Evolutionary conservation across 2,888 invertebrate species (phyloP), one percentile per base, ranked within the genome.

Genomic region (Spisula subtruncata): DNA sequence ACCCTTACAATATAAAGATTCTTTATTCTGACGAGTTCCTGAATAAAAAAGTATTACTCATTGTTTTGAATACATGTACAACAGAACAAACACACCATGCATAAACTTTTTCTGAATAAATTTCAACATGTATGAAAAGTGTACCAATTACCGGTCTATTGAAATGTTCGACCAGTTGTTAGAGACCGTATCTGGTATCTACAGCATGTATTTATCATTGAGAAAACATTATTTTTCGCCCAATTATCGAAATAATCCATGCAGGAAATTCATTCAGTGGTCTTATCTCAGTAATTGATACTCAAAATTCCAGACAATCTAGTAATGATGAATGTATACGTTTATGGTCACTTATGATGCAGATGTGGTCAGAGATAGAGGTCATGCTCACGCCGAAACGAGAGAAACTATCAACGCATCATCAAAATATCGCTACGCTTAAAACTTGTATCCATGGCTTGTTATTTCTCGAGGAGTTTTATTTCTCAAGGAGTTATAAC

Each of bases 201-300:
- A 46, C 79, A 18, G 0, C n/a, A n/a, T 51, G 20, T 32, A 35
- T 32, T 56, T 79, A 29, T 8, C 79, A 46, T 85, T 51, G 18
- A 79, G 25, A 35, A 54, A 79, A 48, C 79, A 85, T 85, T 85
- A 54, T 41, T 85, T 85, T 80, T 80, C 80, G 79, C 80, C 85
- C 56, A 85, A 85, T 85, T 85, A 85, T 85, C 80, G 56, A 80
- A 85, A 85, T 80, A 80, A 46, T 80, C 51, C 80, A 48, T 51
- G 85, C 85, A 71, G 0, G 25, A 35, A 80, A 79, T 75, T 75
- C 85, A 56, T 10, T 79, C 79, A 0, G 35, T 54, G 79, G 51
- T 5, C 18, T 71, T 75, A 75, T 75, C 75, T 32, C 32, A 32
- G 75, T 75, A 75, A 66, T 41, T 83, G 66, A 66, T 56, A 81